Base-by-base conservation (phyloP, 2,888 invertebrate species). In the Tetramorium bicarinatum region DNA sequence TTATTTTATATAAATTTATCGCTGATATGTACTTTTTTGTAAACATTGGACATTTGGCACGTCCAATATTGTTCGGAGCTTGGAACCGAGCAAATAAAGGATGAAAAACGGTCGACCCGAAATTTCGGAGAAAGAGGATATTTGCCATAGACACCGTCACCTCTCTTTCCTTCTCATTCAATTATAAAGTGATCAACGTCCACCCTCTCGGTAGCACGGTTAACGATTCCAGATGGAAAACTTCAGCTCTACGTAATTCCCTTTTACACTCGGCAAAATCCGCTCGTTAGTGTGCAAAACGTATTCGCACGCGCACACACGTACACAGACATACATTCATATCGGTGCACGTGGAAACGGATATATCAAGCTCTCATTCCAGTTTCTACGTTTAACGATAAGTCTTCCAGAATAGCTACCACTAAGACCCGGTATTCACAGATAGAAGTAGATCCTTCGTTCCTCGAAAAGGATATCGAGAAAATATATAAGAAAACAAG, bases 121-220 rank as follows among this genome's bases (percentile, higher is more conserved):
- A 89, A 87, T 91, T 90, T 90, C 87, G 87, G 87, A 87, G 84
- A 81, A 87, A 83, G 82, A 84, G 74, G 21, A 66, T 69, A 67
- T 82, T 61, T 81, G 59, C 72, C 71, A 21, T 44, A 34, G 80
- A 38, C 69, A 38, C 64, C 79, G 67, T 25, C 38, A 49, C 21
- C 66, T 49, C 61, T 54, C 49, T 86, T 84, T 87, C 86, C 84
- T 88, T 86, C 87, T 90, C 89, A 92, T 93, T 92, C 92, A 92
- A 93, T 93, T 92, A 92, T 92, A 93, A 93, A 92, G 91, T 89
- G 92, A 93, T 93, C 93, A 93, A 92, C 90, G 90, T 87, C 88
- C 89, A 89, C 85, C 87, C 87, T 81, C 82, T 81, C 67, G 82
- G 81, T 87, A 87, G 90, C 88, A 89, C 85, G 89, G 89, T 92